Evolutionary conservation across 1,140 invertebrate species (phyloP).

Genomic region (Pseudomyrmex pallidus): DNA sequence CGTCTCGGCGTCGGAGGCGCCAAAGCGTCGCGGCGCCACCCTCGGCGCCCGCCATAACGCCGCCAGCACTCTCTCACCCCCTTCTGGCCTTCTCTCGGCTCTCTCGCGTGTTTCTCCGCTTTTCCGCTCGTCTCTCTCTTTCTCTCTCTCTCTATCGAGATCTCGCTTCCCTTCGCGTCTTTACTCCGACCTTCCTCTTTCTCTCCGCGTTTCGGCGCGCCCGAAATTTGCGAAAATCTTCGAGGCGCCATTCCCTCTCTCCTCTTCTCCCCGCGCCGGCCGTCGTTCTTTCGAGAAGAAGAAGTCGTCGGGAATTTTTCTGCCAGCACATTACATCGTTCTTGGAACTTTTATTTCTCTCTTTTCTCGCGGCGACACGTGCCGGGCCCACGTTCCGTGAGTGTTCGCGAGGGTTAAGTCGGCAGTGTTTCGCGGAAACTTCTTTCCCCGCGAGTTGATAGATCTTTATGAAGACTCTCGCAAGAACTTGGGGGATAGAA

Average conservation of each 20-base stretch:
- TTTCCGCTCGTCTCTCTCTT: slow-evolving; percentile 49
- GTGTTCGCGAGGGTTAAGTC: slow-evolving; percentile 11
- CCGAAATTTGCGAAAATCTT: slow-evolving; percentile 73
- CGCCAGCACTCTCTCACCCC: slow-evolving; percentile 70
- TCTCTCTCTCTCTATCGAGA: slow-evolving; percentile 28
- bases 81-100: slow-evolving; percentile 52
- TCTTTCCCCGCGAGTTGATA: neutral
- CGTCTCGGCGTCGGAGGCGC: slow-evolving; percentile 82
- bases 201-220: slow-evolving; percentile 50
- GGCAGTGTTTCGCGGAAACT: slow-evolving; percentile 38
- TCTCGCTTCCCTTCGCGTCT: slow-evolving; percentile 28
- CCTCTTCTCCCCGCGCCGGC: slow-evolving; percentile 38
- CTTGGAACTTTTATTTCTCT: slow-evolving; percentile 42
- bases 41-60: slow-evolving; percentile 83
- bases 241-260: slow-evolving; percentile 67
- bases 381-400: slow-evolving; percentile 33
- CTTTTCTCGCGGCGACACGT: slow-evolving; percentile 27
- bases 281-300: slow-evolving; percentile 55
- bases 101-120: slow-evolving; percentile 28
- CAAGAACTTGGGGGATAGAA: neutral
- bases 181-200: slow-evolving; percentile 17
- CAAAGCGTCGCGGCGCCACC: slow-evolving; percentile 84
- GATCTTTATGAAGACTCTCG: slow-evolving; percentile 13
- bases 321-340: slow-evolving; percentile 29
- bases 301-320: slow-evolving; percentile 62